Percentiles rank a stretch among this genome's conserved stretches.
Conservation (phyloP, 2,113 vertebrate genomes). For the Notarius quadriscutis region DNA sequence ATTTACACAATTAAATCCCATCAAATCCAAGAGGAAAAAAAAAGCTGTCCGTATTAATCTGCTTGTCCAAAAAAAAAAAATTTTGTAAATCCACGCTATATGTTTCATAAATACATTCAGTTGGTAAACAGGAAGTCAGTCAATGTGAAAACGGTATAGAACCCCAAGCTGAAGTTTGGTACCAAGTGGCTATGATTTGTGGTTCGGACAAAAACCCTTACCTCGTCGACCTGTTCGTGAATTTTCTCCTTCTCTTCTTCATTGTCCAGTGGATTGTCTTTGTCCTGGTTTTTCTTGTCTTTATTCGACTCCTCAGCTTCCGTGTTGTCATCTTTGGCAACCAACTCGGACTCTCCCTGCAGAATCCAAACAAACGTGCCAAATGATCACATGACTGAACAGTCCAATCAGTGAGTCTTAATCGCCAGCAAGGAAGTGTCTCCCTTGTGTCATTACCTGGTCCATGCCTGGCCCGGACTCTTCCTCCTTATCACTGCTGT, state of each 20-base stretch:
- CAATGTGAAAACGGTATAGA: no score
- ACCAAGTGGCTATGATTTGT: no score
- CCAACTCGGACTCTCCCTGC: conserved; percentile 88
- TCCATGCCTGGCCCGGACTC: conserved; percentile 94
- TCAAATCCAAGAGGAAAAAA: no score
- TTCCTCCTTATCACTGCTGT: conserved; percentile 78
- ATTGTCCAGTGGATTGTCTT: conserved; percentile 69
- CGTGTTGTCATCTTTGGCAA: conserved; percentile 89
- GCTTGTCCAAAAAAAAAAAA: no score
- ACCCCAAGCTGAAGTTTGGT: no score
- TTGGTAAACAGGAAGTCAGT: no score
- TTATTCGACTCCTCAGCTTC: conserved; percentile 77
- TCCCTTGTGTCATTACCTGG: conserved; percentile 74
- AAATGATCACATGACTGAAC: not conserved
- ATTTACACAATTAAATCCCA: no score
- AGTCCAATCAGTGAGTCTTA: not conserved
- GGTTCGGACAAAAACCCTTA: conserved; percentile 52
- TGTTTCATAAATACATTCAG: no score
- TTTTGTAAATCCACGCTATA: no score
- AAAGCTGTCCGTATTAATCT: no score
- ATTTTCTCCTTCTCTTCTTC: conserved; percentile 79
- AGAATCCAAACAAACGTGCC: not conserved
- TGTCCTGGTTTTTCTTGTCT: conserved; percentile 76
- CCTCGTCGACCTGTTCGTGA: conserved; percentile 92
- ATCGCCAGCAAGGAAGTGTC: not conserved